Base-by-base conservation (phyloP, 2,113 vertebrate genomes). In the Brachypteracias leptosomus region DNA sequence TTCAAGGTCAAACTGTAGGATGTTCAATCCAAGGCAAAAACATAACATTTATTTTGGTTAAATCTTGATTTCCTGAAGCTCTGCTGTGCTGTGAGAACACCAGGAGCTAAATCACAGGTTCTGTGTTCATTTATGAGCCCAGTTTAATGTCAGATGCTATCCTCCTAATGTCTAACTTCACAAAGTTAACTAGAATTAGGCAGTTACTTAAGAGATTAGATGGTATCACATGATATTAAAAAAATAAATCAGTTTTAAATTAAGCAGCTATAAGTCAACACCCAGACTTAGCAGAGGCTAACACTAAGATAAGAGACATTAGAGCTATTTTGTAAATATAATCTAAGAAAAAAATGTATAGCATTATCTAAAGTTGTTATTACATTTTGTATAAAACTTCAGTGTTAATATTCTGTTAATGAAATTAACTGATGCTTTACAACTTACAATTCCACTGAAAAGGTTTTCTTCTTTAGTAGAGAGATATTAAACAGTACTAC, bases 71-170 rank as follows among this genome's bases (percentile, higher is more conserved):
- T 96, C 51, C 77, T 42, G 74, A 90, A 79, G 24, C 33, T 83
- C 5, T 74, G 11, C 15, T 38, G 26, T 66, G 35, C 18, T 78
- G 6, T 59, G 12, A 73, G 61, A 79, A 8, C 28, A 80, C 16
- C 19, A 70, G n/a, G 54, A 74, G 13, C n/a, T 95, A 78, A 88
- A 91, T 76, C 33, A 67, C 24, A 70, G 29, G 1, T 70, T 91
- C 18, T 76, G 13, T 70, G 31, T 70, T 90, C 73, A 44, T 85
- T 95, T 77, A 51, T 31, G 62, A 52, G 20, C 66, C 72, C 44
- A 83, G 6, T 94, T 94, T 96, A 66, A 84, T 73, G n/a, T 95
- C 49, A 96, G 46, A 88, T 80, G 11, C 8, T 96, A 75, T 89
- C 84, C 16, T 70, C 36, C 65, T 86, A 93, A 70, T 84, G 18